Percentiles rank a stretch among this genome's conserved stretches.
Evolutionary conservation across 2,113 vertebrate species (phyloP).

Genomic region (Manacus vitellinus): DNA sequence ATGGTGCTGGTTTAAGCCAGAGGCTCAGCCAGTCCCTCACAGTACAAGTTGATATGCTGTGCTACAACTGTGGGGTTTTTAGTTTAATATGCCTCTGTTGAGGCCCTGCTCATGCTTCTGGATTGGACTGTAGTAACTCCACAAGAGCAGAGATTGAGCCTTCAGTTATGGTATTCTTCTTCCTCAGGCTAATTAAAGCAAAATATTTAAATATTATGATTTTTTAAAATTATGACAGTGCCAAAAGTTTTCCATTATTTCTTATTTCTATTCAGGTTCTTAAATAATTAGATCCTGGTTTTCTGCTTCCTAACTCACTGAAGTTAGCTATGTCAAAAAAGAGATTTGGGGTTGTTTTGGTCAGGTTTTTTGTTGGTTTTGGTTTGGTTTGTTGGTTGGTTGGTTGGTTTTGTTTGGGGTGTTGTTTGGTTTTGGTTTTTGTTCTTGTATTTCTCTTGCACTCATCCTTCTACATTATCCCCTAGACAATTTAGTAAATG

Average conservation of each 20-base stretch:
- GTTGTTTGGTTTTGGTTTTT: neutral
- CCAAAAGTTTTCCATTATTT: neutral
- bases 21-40: neutral
- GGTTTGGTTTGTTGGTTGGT: neutral
- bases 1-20: neutral
- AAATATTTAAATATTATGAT: neutral
- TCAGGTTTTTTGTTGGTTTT: too few species aligned
- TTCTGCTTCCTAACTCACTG: neutral
- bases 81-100: accelerated
- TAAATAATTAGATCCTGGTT: neutral
- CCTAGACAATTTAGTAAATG: neutral
- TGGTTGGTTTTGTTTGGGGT: neutral
- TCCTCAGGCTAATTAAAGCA: neutral
- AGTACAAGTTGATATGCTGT: neutral
- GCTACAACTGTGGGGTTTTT: neutral
- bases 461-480: neutral
- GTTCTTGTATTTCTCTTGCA: neutral
- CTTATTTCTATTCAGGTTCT: neutral
- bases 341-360: neutral
- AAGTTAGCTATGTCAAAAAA: neutral
- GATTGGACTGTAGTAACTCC: neutral
- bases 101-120: neutral
- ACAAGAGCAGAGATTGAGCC: neutral
- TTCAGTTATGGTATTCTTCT: neutral
- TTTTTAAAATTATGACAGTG: neutral